phyloP scores from a whole-genome alignment of 1,140 invertebrate species.

The Polypedilum pembai region DNA sequence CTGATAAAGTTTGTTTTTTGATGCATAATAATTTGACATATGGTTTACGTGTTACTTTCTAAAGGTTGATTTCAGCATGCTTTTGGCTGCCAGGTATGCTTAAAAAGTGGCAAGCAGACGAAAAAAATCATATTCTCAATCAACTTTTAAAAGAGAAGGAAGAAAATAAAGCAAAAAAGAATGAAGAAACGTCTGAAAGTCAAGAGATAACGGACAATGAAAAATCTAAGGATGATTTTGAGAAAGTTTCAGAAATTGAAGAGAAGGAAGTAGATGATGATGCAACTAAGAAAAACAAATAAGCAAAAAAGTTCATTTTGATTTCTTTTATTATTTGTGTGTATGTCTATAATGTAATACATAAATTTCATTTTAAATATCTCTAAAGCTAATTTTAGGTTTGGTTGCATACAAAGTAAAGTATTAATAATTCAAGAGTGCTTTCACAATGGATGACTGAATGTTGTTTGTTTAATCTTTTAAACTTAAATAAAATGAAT shows the following conservation, averaged over 20 bases:
- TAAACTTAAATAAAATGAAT: not conserved
- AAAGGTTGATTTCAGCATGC: not conserved
- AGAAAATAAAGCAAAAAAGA: not conserved
- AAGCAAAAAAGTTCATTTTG: not conserved
- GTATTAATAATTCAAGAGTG: too few species aligned
- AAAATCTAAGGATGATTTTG: not conserved
- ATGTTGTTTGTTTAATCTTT: not conserved
- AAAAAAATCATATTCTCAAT: not conserved
- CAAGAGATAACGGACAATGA: not conserved
- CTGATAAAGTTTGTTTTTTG: not conserved
- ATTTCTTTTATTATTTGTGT: not conserved
- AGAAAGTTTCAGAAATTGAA: not conserved
- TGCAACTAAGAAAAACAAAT: conserved; percentile 9
- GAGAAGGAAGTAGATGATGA: not conserved
- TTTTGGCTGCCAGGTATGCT: not conserved
- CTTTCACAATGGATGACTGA: not conserved
- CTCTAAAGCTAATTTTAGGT: too few species aligned
- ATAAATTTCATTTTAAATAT: too few species aligned
- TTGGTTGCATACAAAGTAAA: too few species aligned
- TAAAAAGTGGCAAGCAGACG: not conserved
- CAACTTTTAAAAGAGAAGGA: not conserved
- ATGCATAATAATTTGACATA: not conserved
- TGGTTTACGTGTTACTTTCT: not conserved
- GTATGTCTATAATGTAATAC: not conserved
- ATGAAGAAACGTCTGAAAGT: not conserved